Evolutionary conservation across 2,113 vertebrate genomes (phyloP).

Genomic region (Vulpes vulpes): DNA sequence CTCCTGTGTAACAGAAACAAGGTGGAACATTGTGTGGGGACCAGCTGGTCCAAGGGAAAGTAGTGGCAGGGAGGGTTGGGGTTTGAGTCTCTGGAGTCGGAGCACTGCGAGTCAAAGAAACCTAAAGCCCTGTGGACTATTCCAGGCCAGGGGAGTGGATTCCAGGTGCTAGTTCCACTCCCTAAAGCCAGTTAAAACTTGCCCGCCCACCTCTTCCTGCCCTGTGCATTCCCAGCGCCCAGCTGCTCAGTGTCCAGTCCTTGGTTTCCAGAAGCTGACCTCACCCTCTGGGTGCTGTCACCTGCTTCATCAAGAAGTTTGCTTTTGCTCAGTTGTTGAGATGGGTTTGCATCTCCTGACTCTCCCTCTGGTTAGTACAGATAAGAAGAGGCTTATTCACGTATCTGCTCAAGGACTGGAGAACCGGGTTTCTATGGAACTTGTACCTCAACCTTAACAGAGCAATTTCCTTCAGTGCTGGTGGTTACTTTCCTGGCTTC

Average conservation of each 20-base stretch:
- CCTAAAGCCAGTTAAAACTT: background rate
- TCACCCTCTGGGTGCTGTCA: accelerated
- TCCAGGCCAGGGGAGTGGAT: background rate
- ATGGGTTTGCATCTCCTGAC: background rate
- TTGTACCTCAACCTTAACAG: background rate
- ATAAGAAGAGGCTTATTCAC: background rate
- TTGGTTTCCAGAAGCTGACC: background rate
- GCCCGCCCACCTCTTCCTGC: accelerated
- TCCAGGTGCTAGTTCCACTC: background rate
- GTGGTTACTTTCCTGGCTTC: background rate
- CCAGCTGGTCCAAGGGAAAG: background rate
- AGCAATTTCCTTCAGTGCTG: background rate
- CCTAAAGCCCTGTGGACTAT: background rate
- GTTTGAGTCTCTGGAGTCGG: background rate
- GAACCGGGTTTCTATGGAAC: background rate
- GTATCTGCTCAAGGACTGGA: background rate
- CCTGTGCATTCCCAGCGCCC: background rate
- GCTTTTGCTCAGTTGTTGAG: background rate
- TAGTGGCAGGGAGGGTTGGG: background rate
- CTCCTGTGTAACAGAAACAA: background rate
- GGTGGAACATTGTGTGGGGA: background rate
- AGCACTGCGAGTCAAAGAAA: background rate
- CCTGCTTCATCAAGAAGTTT: background rate
- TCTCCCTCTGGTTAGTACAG: background rate
- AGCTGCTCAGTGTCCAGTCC: background rate